phyloP scores from a whole-genome alignment of 2,888 invertebrate species.

The Stenodera caucasica region DNA sequence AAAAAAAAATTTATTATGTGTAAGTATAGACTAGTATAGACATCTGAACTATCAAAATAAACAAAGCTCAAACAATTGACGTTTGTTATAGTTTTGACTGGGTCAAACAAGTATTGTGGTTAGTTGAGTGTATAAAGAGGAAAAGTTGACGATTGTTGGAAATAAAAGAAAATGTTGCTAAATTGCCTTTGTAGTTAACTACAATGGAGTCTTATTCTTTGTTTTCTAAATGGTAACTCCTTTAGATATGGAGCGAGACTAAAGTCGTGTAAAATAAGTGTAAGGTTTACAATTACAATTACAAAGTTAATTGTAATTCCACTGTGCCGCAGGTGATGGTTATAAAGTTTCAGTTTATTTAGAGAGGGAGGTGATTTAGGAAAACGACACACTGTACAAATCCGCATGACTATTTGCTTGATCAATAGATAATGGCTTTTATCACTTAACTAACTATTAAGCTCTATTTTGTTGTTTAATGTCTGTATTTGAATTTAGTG shows the following conservation, averaged over 20 bases:
- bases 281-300: slow-evolving; percentile 17
- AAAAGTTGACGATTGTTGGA: neutral
- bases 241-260: slow-evolving; percentile 1
- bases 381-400: neutral
- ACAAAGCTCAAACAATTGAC: neutral
- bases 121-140: neutral
- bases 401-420: neutral
- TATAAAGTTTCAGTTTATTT: slow-evolving; percentile 22
- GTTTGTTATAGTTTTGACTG: neutral
- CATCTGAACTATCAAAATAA: too few relatives aligned
- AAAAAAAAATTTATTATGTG: neutral
- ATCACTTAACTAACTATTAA: neutral
- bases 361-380: slow-evolving; percentile 15
- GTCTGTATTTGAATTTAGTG: neutral
- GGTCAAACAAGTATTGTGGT: neutral
- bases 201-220: neutral
- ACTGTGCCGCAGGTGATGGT: slow-evolving; percentile 22
- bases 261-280: slow-evolving; percentile 9
- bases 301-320: slow-evolving; percentile 25
- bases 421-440: neutral
- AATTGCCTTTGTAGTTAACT: neutral
- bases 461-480: neutral
- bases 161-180: neutral
- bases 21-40: too few relatives aligned
- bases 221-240: neutral